Conservation (phyloP, 2,888 invertebrate genomes). For the Xestia ashworthii region DNA sequence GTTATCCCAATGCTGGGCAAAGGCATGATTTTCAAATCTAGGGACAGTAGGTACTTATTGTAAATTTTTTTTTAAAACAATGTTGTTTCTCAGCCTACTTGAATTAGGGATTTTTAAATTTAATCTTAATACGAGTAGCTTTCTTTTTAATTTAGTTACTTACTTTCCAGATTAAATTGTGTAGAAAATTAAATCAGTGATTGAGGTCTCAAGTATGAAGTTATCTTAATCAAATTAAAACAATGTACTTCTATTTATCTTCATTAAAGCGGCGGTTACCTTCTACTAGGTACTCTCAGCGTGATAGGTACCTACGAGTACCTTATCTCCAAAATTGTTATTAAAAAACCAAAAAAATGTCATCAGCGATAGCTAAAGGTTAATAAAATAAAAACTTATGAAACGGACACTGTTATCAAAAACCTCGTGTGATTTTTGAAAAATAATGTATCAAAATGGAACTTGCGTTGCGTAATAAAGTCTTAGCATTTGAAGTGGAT, state of each 20-base stretch:
- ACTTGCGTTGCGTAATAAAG: background rate
- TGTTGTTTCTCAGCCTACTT: background rate
- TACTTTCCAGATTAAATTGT: background rate
- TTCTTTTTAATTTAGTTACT: background rate
- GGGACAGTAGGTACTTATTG: too few species aligned
- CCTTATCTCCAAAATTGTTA: conserved; percentile 22
- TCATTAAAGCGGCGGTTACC: background rate
- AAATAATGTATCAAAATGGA: background rate
- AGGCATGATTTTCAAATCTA: too few species aligned
- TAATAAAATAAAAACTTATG: conserved; percentile 26
- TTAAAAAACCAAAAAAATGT: conserved; percentile 25
- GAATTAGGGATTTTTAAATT: background rate
- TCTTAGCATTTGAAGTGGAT: too few species aligned
- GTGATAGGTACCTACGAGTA: background rate
- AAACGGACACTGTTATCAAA: conserved; percentile 25
- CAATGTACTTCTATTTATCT: background rate
- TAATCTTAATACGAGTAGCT: background rate
- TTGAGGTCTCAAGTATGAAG: background rate
- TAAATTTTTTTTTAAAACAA: background rate
- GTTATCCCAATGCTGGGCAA: too few species aligned
- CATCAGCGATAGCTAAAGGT: conserved; percentile 36
- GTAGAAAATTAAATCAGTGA: background rate
- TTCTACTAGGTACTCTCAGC: background rate
- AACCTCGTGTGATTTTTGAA: conserved; percentile 20
- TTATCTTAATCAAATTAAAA: background rate